Percentiles rank a stretch among this genome's conserved stretches.
Conservation (phyloP, 2,797 vertebrate species). For the Pseudochaenichthys georgianus region DNA sequence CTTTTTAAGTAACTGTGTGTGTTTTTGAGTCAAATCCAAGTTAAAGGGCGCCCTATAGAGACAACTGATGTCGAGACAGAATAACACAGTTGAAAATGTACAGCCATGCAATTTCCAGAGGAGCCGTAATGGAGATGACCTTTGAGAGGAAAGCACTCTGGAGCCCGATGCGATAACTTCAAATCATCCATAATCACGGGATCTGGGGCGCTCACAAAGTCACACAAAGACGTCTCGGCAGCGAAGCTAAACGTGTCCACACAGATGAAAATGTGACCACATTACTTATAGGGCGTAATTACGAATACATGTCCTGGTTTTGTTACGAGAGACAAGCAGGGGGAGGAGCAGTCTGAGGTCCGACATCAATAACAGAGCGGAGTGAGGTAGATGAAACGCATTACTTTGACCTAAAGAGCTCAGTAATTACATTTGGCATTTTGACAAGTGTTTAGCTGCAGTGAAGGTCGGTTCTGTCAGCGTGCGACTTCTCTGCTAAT, state of each 20-base stretch:
- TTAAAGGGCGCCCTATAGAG: not conserved
- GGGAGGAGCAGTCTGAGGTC: slow-evolving; percentile 43
- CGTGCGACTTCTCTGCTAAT: slow-evolving; percentile 86
- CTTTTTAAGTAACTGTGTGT: no score
- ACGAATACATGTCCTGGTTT: slow-evolving; percentile 55
- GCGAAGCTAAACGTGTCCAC: slow-evolving; percentile 9
- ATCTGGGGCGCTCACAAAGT: slow-evolving; percentile 62
- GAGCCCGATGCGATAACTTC: slow-evolving; percentile 53
- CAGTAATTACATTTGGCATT: slow-evolving; percentile 89
- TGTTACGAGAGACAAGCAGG: slow-evolving; percentile 36
- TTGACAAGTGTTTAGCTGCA: slow-evolving; percentile 89
- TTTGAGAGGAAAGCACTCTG: slow-evolving; percentile 63
- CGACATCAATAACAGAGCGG: slow-evolving; percentile 70
- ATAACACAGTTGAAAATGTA: slow-evolving; percentile 37
- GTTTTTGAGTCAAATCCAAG: no score
- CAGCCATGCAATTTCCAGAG: slow-evolving; percentile 48
- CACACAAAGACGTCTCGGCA: slow-evolving; percentile 53
- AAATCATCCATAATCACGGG: slow-evolving; percentile 69
- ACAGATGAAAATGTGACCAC: slow-evolving; percentile 45
- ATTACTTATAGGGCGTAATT: slow-evolving; percentile 62
- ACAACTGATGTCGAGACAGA: slow-evolving; percentile 34
- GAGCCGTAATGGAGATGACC: slow-evolving; percentile 41
- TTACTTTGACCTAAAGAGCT: slow-evolving; percentile 85
- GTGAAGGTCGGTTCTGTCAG: slow-evolving; percentile 89
- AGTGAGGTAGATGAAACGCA: slow-evolving; percentile 79